Evolutionary conservation across 2,888 invertebrate species (phyloP).

Genomic region (Agonum fuliginosum): DNA sequence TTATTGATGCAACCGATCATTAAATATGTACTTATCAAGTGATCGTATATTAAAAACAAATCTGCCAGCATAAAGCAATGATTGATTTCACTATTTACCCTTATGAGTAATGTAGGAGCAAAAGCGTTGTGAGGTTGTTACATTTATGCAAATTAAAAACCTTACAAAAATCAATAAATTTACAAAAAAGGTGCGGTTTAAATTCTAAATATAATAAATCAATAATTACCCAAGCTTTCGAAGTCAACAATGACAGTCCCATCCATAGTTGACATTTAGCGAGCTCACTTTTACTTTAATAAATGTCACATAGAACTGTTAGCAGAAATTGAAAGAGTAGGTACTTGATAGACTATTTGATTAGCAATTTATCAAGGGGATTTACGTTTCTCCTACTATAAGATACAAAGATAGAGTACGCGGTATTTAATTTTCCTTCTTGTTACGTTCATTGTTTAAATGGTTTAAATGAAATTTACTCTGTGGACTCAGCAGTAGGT

Average conservation of each 20-base stretch:
- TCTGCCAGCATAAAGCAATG: no score
- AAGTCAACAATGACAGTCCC: conserved; percentile 1
- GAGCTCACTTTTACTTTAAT: neutral
- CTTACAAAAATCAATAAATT: neutral
- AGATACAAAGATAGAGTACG: conserved; percentile 3
- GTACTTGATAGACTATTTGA: neutral
- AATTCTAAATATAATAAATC: conserved; percentile 12
- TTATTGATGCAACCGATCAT: no score
- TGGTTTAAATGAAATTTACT: neutral
- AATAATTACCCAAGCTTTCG: conserved; percentile 18
- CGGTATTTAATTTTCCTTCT: neutral
- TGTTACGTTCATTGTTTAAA: neutral
- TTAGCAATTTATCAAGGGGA: neutral
- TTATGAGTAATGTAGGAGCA: no score
- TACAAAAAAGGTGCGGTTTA: neutral
- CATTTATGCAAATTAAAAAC: neutral
- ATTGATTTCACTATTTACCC: no score
- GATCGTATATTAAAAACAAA: no score
- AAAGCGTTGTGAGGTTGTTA: no score
- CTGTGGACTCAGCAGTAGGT: neutral
- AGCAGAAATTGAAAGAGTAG: neutral
- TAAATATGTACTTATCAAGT: no score
- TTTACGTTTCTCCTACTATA: neutral
- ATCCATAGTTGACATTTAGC: neutral
- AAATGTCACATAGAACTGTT: neutral